These are phyloP conservation scores for Sinocyclocheilus anophthalmus DNA, from an alignment of 2,113 vertebrate genomes.

Conservation along the genomic window DNA sequence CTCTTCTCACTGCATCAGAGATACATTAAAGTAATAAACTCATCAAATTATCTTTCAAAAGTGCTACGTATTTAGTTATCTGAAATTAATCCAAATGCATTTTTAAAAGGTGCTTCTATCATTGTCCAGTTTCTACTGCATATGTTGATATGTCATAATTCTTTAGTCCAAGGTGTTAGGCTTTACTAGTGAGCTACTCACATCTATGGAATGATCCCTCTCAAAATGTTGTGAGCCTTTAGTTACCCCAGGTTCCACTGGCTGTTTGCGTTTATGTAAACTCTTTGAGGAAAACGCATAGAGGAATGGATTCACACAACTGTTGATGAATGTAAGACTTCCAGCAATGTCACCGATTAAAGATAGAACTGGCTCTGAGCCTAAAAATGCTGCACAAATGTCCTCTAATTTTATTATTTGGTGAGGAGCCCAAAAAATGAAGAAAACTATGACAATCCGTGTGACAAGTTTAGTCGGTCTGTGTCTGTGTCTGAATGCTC, in stretches of 20 bases:
- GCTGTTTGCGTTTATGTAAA: neutral
- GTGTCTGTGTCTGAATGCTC: conserved; percentile 54
- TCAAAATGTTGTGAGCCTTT: too few relatives aligned
- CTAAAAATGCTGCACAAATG: conserved; percentile 51
- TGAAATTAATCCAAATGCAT: neutral
- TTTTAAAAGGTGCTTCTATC: neutral
- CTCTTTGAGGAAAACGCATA: conserved; percentile 70
- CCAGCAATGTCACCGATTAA: conserved; percentile 60
- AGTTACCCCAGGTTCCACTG: neutral
- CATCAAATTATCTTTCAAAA: neutral
- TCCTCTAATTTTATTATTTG: conserved; percentile 69
- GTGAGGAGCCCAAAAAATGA: conserved; percentile 71
- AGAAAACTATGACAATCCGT: conserved; percentile 65
- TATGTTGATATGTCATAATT: neutral
- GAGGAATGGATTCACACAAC: conserved; percentile 75
- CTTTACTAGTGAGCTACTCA: neutral
- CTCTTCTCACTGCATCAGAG: neutral
- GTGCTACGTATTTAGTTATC: neutral
- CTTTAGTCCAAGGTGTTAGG: neutral
- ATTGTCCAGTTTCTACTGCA: neutral
- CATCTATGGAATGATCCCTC: neutral
- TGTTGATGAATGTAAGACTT: conserved; percentile 69
- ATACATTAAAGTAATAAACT: neutral
- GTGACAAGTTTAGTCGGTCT: conserved; percentile 62
- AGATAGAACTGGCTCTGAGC: conserved; percentile 35